phyloP scores from a whole-genome alignment of 2,113 vertebrate genomes.

The Halichoeres trimaculatus region DNA sequence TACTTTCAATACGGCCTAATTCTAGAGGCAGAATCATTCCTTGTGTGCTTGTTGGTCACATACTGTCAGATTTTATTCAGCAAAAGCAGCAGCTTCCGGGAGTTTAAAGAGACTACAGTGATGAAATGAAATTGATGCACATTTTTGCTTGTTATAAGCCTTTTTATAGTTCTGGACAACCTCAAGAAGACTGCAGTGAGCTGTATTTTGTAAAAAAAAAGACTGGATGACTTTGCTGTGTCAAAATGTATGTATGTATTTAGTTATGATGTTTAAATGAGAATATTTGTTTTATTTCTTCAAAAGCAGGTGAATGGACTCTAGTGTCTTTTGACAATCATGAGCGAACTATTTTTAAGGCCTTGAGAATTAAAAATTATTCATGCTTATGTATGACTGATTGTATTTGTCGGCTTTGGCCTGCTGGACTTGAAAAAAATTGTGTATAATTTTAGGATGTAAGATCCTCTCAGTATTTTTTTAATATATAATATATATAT shows the following conservation, averaged over 20 bases:
- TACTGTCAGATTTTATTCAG: too few relatives aligned
- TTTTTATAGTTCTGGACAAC: background rate
- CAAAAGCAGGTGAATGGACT: background rate
- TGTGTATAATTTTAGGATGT: too few relatives aligned
- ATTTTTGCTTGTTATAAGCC: background rate
- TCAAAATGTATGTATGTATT: background rate
- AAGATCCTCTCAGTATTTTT: too few relatives aligned
- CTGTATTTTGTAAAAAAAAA: background rate
- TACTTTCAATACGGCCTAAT: background rate
- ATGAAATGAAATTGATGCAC: background rate
- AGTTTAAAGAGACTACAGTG: background rate
- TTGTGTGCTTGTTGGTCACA: background rate
- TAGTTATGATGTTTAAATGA: background rate
- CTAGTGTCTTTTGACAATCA: background rate
- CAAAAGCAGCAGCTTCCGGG: too few relatives aligned
- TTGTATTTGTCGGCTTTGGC: conserved; percentile 1
- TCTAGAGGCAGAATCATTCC: background rate
- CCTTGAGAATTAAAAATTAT: background rate
- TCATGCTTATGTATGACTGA: conserved; percentile 15
- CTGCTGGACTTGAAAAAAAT: too few relatives aligned
- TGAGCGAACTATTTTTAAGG: background rate
- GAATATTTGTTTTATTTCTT: background rate
- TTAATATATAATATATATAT: too few relatives aligned
- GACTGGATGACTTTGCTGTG: background rate
- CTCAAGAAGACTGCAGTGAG: background rate